Conservation (phyloP, 2,113 vertebrate species). For the Patagioenas fasciata region DNA sequence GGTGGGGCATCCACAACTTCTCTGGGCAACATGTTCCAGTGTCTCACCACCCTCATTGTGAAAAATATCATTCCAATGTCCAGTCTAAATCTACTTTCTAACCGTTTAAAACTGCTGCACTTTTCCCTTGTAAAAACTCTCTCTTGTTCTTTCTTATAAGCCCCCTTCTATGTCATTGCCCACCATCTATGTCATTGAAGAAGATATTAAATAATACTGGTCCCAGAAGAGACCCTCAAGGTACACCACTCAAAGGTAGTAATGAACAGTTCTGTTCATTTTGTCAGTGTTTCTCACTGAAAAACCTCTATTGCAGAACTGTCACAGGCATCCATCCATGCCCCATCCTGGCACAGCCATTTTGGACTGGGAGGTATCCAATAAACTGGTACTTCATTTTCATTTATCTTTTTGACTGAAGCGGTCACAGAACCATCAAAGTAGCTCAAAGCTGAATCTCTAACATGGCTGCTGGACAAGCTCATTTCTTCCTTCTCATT, state of each 20-base stretch:
- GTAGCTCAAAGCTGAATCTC: not conserved
- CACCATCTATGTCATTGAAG: too few relatives aligned
- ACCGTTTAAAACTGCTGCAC: too few relatives aligned
- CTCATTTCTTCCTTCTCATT: not conserved
- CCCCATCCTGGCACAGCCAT: not conserved
- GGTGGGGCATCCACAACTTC: not conserved
- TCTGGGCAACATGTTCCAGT: not conserved
- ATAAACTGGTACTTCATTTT: conserved; percentile 25
- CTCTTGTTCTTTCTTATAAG: too few relatives aligned
- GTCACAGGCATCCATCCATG: not conserved
- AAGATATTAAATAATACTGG: too few relatives aligned
- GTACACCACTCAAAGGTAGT: not conserved
- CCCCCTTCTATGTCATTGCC: too few relatives aligned
- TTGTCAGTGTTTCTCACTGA: not conserved
- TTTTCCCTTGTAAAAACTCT: too few relatives aligned
- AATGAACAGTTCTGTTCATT: not conserved
- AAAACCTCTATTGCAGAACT: not conserved
- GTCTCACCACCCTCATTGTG: not conserved
- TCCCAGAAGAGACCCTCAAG: not conserved
- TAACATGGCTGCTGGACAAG: not conserved
- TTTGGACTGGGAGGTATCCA: not conserved
- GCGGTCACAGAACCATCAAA: conserved; percentile 48
- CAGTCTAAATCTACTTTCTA: too few relatives aligned
- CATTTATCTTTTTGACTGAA: conserved; percentile 54
- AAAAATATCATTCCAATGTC: not conserved